Base-by-base conservation (phyloP, 2,113 vertebrate genomes). In the Phodopus roborovskii region DNA sequence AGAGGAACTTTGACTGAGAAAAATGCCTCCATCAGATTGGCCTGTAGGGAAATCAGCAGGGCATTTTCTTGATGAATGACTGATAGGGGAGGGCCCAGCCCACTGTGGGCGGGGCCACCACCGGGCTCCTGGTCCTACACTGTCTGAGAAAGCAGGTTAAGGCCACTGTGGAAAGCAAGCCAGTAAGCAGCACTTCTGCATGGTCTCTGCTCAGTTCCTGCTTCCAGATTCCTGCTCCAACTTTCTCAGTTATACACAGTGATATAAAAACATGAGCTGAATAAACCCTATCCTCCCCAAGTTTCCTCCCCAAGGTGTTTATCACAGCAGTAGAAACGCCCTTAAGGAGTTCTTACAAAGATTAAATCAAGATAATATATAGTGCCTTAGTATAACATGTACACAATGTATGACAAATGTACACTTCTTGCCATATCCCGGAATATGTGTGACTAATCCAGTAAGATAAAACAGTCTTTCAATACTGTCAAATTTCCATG, bases 361-460 rank as follows among this genome's bases (percentile, higher is more conserved):
- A 71, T 94, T 58, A 89, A 92, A 33, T 70, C 3, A 95, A 86
- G 64, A 60, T 36, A 53, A 79, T 33, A 60, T 4, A 5, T 20
- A 50, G 16, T 66, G 17, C 45, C 53, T 42, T 58, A 68, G 45
- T 10, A 16, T 13, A 81, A 33, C 17, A 30, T 73, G 42, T 15
- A 36, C n/a, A 39, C 74, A 79, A 11, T 50, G 28, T 42, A 60
- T 90, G 93, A 96, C 95, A 94, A 95, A 96, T 75, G 9, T 11
- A 90, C 5, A 88, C 81, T 96, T 70, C 79, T 42, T 75, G 33
- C 48, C 71, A 45, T 93, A 97, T 92, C 90, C 92, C 77, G 88
- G 84, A 48, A n/a, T 81, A 36, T 33, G 53, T 86, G 74, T 97
- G 97, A 97, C 95, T 95, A 95, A 96, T 77, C 75, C 66, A 83